Base-by-base conservation (phyloP, 2,113 vertebrate species). In the Illadopsis cleaveri region DNA sequence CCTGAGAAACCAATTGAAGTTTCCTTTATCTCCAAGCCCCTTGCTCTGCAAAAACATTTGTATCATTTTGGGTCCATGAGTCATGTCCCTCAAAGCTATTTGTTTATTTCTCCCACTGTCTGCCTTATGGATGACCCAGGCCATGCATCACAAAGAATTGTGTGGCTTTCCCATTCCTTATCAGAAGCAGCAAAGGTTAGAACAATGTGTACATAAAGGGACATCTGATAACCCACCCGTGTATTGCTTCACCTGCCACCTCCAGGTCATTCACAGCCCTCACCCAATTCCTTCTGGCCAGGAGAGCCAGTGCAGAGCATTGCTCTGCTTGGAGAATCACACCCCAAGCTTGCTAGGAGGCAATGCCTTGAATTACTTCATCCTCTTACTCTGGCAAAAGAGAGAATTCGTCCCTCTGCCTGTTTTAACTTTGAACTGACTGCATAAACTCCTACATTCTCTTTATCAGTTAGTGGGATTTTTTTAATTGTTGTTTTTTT, bases 31-130 rank as follows among this genome's bases (percentile, higher is more conserved):
- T 89, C n/a, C 58, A 57, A 48, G 24, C 6, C n/a, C 18, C 37
- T 71, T 76, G 15, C 76, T 87, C 38, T 84, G 42, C 54, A 64
- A 71, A 86, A 91, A 64, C 31, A 45, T 84, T 68, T 72, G 27
- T 44, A 40, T 71, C 38, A 56, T 65, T 83, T 85, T 76, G 51
- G 35, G 50, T 58, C 30, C 72, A 64, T 7, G 42, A 62, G 53
- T 62, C 54, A 50, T 0, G 1, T 62, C 47, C 33, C 78, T 91
- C 64, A 66, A 65, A 80, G 47, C 27, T 56, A 22, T 90, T 86
- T 82, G 37, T 85, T 96, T 95, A 58, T 61, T 85, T 84, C 56
- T 92, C 31, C 35, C 20, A 23, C 57, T 47, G 44, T 57, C 56
- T 47, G 60, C 91, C 72, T 64, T 16, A 5, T 8, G 23, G 42